phyloP scores from a whole-genome alignment of 2,888 invertebrate species.

The Drosophila robusta region DNA sequence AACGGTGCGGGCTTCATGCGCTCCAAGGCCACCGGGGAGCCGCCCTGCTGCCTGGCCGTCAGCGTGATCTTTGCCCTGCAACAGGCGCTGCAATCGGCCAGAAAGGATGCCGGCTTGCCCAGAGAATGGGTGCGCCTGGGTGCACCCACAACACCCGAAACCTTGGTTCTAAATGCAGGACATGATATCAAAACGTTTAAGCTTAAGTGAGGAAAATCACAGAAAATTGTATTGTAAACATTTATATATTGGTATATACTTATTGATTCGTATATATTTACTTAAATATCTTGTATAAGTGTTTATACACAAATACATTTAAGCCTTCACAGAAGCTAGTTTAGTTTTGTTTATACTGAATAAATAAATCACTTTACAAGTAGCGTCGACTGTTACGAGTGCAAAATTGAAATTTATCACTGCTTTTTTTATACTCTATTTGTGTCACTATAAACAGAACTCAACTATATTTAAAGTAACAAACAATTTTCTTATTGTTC shows the following conservation, averaged over 20 bases:
- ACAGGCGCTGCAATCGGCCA: conserved; percentile 89
- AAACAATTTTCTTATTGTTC: too few relatives aligned
- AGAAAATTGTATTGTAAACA: too few relatives aligned
- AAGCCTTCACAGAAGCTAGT: neutral
- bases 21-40: conserved; percentile 90
- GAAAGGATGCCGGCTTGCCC: conserved; percentile 87
- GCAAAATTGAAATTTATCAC: too few relatives aligned
- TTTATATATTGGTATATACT: neutral
- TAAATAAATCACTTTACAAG: neutral
- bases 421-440: too few relatives aligned
- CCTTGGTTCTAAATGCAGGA: conserved; percentile 77
- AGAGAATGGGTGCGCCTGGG: conserved; percentile 80
- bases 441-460: too few relatives aligned
- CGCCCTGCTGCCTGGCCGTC: conserved; percentile 87
- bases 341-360: neutral
- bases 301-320: too few relatives aligned
- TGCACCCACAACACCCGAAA: conserved; percentile 83
- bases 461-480: too few relatives aligned
- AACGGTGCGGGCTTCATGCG: conserved; percentile 88
- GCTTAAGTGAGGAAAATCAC: conserved; percentile 38
- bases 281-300: neutral
- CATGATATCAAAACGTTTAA: conserved; percentile 57
- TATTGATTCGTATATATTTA: neutral
- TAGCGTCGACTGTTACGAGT: too few relatives aligned
- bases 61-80: conserved; percentile 88